phyloP scores from a whole-genome alignment of 2,797 vertebrate genomes.

The Lagocephalus sceleratus region DNA sequence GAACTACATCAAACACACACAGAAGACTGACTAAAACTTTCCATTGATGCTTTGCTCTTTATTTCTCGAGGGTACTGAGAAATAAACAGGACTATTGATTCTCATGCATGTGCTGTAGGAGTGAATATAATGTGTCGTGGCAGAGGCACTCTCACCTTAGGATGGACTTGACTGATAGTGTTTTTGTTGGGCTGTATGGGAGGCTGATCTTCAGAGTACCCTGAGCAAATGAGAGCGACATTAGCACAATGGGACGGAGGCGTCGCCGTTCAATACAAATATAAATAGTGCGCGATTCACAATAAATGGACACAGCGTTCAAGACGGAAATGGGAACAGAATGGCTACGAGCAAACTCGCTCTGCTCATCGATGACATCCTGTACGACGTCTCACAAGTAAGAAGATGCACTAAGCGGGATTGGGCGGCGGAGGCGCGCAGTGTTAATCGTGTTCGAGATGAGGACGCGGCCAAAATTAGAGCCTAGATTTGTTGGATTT shows the following conservation, averaged over 20 bases:
- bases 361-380: too few relatives aligned
- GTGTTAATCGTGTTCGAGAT: conserved; percentile 57
- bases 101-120: conserved; percentile 1
- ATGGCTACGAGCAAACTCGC: too few relatives aligned
- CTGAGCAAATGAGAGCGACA: conserved; percentile 70
- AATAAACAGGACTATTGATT: conserved; percentile 3
- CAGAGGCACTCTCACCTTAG: conserved; percentile 83
- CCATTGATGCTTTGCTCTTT: background rate
- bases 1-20: background rate
- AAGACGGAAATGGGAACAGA: too few relatives aligned
- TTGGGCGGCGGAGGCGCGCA: conserved; percentile 29
- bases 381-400: too few relatives aligned
- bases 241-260: conserved; percentile 51
- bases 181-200: conserved; percentile 98
- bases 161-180: conserved; percentile 98
- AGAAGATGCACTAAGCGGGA: too few relatives aligned
- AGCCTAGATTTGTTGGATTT: conserved; percentile 47
- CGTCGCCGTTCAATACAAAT: too few relatives aligned
- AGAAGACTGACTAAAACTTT: background rate
- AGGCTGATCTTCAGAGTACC: conserved; percentile 98
- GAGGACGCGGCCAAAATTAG: conserved; percentile 52
- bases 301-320: too few relatives aligned
- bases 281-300: too few relatives aligned
- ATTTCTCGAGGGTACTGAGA: background rate
- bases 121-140: background rate